Conservation (phyloP, 2,113 vertebrate species). For the Antennarius striatus region DNA sequence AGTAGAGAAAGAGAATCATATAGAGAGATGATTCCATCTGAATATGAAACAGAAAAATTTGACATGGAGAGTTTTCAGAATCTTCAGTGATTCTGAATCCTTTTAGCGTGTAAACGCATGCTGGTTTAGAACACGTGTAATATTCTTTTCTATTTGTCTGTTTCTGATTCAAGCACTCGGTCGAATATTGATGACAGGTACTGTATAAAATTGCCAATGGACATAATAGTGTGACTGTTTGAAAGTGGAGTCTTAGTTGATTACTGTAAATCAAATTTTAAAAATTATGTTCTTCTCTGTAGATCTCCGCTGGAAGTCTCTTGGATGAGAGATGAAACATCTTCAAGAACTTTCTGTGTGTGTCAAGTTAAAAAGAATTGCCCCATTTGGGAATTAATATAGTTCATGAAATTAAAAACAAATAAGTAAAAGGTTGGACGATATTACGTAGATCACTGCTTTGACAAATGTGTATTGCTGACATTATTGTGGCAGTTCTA, state of each 20-base stretch:
- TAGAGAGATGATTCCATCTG: constrained; percentile 81
- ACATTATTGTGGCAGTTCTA: too few relatives aligned
- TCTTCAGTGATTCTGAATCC: background rate
- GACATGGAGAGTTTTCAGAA: constrained; percentile 87
- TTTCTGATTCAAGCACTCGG: constrained; percentile 70
- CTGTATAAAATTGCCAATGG: constrained; percentile 47
- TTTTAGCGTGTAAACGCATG: background rate
- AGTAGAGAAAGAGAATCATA: constrained; percentile 85
- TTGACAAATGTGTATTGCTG: too few relatives aligned
- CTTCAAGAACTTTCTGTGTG: too few relatives aligned
- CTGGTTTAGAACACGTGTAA: constrained; percentile 29
- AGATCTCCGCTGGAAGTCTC: constrained; percentile 73
- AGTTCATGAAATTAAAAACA: too few relatives aligned
- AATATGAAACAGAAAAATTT: constrained; percentile 91
- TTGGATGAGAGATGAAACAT: too few relatives aligned
- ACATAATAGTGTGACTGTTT: constrained; percentile 26
- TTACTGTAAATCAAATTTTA: background rate
- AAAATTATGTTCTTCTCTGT: constrained; percentile 13
- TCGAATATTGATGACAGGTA: constrained; percentile 71
- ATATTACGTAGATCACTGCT: too few relatives aligned
- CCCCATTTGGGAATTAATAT: too few relatives aligned
- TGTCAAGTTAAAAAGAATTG: too few relatives aligned
- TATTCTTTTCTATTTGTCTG: constrained; percentile 52
- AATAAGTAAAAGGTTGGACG: too few relatives aligned
- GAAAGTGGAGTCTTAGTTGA: background rate